phyloP scores from a whole-genome alignment of 2,797 vertebrate species.

The Sebastes elongatus region DNA sequence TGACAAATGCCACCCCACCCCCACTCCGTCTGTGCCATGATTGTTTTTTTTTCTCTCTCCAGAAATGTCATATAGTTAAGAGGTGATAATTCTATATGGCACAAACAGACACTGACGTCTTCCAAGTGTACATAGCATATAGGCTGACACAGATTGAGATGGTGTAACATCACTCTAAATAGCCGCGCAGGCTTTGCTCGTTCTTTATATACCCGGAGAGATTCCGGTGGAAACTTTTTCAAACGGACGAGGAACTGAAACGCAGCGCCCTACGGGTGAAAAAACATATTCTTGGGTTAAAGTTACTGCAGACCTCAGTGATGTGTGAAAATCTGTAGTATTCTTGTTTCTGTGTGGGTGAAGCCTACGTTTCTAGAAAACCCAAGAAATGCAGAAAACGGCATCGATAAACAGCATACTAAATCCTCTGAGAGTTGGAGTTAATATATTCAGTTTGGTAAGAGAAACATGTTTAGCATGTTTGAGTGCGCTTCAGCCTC shows the following conservation, averaged over 20 bases:
- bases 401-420: slow-evolving; percentile 31
- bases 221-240: slow-evolving; percentile 13
- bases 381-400: slow-evolving; percentile 8
- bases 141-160: slow-evolving; percentile 78
- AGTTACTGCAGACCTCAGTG: slow-evolving; percentile 34
- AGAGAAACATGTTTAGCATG: not conserved
- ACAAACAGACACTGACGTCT: slow-evolving; percentile 71
- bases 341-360: slow-evolving; percentile 26
- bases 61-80: slow-evolving; percentile 81
- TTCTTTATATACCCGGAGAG: slow-evolving; percentile 16
- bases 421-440: slow-evolving; percentile 14
- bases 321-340: slow-evolving; percentile 34
- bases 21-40: slow-evolving; percentile 85
- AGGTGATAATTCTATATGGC: slow-evolving; percentile 81
- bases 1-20: slow-evolving; percentile 86
- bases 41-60: slow-evolving; percentile 72
- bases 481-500: not conserved
- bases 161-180: slow-evolving; percentile 66
- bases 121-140: slow-evolving; percentile 76
- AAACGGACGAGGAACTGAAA: slow-evolving; percentile 18
- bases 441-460: slow-evolving; percentile 45
- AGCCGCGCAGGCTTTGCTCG: slow-evolving; percentile 25
- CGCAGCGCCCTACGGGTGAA: not conserved
- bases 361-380: slow-evolving; percentile 24
- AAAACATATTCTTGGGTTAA: slow-evolving; percentile 17